These are phyloP conservation scores for Tanypteryx hageni DNA, from an alignment of 2,888 invertebrate species.

Conservation along the genomic window DNA sequence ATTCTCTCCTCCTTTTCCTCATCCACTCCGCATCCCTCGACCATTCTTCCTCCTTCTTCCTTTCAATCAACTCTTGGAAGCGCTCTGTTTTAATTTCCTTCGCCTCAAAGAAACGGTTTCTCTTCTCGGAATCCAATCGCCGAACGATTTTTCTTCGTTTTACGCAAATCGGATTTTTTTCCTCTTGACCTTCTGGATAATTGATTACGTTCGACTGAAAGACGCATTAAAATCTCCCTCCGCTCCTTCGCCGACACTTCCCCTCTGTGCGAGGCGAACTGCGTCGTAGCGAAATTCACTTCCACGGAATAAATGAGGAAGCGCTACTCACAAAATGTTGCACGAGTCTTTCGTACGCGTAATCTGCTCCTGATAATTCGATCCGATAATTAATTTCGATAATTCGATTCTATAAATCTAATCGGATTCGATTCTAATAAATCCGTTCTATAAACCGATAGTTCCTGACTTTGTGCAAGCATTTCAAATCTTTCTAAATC, in stretches of 20 bases:
- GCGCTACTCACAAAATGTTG: not conserved
- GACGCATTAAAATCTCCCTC: not conserved
- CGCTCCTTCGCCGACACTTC: not conserved
- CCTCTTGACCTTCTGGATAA: constrained; percentile 2
- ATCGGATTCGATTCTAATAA: too few relatives aligned
- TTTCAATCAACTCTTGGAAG: not conserved
- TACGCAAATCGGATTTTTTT: not conserved
- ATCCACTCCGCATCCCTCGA: too few relatives aligned
- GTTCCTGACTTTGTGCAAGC: too few relatives aligned
- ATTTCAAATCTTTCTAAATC: too few relatives aligned
- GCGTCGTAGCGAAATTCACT: not conserved
- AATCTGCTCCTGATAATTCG: too few relatives aligned
- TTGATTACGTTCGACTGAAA: not conserved
- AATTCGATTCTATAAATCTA: too few relatives aligned
- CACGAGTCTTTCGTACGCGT: too few relatives aligned
- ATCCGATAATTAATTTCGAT: too few relatives aligned
- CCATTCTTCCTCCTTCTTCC: not conserved
- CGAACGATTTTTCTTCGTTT: not conserved
- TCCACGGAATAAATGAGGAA: not conserved
- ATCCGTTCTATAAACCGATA: too few relatives aligned
- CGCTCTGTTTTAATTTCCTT: not conserved
- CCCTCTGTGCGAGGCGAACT: not conserved
- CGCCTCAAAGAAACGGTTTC: not conserved
- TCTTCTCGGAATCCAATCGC: not conserved
- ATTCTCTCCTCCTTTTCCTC: too few relatives aligned